Evolutionary conservation across 2,888 invertebrate species (phyloP).

Genomic region (Sinohyriopsis cumingii): DNA sequence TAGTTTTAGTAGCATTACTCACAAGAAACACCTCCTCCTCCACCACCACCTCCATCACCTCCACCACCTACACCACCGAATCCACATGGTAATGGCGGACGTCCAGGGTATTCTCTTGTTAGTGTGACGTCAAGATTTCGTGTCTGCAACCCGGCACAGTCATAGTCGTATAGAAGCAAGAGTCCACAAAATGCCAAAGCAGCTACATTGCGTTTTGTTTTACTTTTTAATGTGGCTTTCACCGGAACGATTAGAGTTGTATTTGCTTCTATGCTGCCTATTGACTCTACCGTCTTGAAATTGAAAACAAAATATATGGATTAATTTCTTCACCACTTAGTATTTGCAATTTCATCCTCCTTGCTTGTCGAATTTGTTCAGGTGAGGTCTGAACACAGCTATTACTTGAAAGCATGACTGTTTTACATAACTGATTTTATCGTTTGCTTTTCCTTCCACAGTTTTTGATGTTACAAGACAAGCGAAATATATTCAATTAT

Average conservation of each 20-base stretch:
- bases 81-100: constrained; percentile 26
- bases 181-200: constrained; percentile 19
- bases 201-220: constrained; percentile 13
- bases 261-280: constrained; percentile 37
- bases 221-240: constrained; percentile 20
- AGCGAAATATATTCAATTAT: too few relatives aligned
- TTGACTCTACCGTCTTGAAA: constrained; percentile 13
- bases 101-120: constrained; percentile 26
- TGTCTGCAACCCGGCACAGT: constrained; percentile 23
- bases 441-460: too few relatives aligned
- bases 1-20: not conserved
- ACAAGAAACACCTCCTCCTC: constrained; percentile 19
- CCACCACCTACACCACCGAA: constrained; percentile 13
- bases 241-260: constrained; percentile 31
- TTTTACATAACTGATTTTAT: too few relatives aligned
- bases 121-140: constrained; percentile 19
- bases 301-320: not conserved
- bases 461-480: too few relatives aligned
- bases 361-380: too few relatives aligned
- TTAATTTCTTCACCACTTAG: too few relatives aligned
- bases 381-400: too few relatives aligned
- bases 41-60: constrained; percentile 16
- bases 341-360: too few relatives aligned
- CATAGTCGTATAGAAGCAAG: constrained; percentile 25
- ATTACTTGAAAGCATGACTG: too few relatives aligned